Conservation (phyloP, 2,113 vertebrate species). For the Bufo bufo region DNA sequence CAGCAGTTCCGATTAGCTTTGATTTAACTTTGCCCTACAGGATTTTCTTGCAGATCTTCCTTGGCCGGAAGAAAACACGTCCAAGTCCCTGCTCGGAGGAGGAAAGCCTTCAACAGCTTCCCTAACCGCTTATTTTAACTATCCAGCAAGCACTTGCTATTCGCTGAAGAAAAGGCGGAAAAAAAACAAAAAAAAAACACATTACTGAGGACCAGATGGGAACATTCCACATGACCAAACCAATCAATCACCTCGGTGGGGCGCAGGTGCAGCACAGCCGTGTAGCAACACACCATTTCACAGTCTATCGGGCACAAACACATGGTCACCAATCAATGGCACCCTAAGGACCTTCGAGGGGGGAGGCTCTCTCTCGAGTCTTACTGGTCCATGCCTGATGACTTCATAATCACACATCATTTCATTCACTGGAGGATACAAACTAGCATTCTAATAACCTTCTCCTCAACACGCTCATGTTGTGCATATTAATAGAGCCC, state of each 20-base stretch:
- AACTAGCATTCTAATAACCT: constrained; percentile 92
- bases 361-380: constrained; percentile 86
- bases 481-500: constrained; percentile 83
- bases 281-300: constrained; percentile 99
- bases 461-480: constrained; percentile 80
- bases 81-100: constrained; percentile 65
- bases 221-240: constrained; percentile 99
- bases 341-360: constrained; percentile 89
- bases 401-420: constrained; percentile 99
- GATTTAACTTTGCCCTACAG: constrained; percentile 42
- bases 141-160: constrained; percentile 80
- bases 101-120: constrained; percentile 79
- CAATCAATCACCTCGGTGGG: constrained; percentile 99
- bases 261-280: constrained; percentile 99
- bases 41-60: constrained; percentile 29
- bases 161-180: constrained; percentile 67
- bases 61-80: constrained; percentile 12
- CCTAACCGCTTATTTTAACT: constrained; percentile 76
- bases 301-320: constrained; percentile 99
- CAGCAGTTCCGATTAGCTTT: constrained; percentile 24
- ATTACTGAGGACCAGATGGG: constrained; percentile 99
- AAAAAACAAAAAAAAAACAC: constrained; percentile 73
- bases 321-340: constrained; percentile 99
- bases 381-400: constrained; percentile 98
- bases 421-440: constrained; percentile 92